Evolutionary conservation across 2,888 invertebrate genomes (phyloP).

Genomic region (Thereva nobilitata): DNA sequence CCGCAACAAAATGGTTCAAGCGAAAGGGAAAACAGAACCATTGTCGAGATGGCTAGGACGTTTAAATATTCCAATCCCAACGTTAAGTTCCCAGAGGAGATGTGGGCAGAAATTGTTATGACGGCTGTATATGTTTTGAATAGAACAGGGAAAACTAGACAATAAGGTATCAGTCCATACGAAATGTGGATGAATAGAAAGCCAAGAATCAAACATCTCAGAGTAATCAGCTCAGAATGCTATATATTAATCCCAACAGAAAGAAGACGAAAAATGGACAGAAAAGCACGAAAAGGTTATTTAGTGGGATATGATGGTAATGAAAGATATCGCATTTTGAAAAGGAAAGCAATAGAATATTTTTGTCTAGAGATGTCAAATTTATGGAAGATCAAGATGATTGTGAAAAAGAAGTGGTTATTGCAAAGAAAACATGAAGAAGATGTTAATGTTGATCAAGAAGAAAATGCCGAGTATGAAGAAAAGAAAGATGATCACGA

Average conservation of each 20-base stretch:
- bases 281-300: slow-evolving; percentile 24
- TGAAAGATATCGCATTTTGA: no score
- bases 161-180: slow-evolving; percentile 33
- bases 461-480: no score
- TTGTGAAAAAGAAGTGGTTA: no score
- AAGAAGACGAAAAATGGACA: slow-evolving; percentile 37
- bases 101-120: slow-evolving; percentile 23
- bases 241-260: slow-evolving; percentile 36
- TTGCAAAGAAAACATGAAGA: no score
- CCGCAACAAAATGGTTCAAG: slow-evolving; percentile 22
- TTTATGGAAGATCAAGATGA: no score
- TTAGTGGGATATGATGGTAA: slow-evolving; percentile 31
- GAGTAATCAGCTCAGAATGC: slow-evolving; percentile 36
- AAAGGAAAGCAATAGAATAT: no score
- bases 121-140: slow-evolving; percentile 35
- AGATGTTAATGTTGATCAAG: no score
- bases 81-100: slow-evolving; percentile 30
- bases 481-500: no score
- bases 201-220: slow-evolving; percentile 38
- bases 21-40: no score
- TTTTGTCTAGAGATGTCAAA: no score
- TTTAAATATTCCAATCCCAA: slow-evolving; percentile 36
- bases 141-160: slow-evolving; percentile 35
- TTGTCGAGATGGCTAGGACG: slow-evolving; percentile 27
- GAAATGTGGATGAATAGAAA: slow-evolving; percentile 40